These are phyloP conservation scores for Paradoxurus hermaphroditus DNA, from an alignment of 2,113 vertebrate genomes.

Conservation along the genomic window DNA sequence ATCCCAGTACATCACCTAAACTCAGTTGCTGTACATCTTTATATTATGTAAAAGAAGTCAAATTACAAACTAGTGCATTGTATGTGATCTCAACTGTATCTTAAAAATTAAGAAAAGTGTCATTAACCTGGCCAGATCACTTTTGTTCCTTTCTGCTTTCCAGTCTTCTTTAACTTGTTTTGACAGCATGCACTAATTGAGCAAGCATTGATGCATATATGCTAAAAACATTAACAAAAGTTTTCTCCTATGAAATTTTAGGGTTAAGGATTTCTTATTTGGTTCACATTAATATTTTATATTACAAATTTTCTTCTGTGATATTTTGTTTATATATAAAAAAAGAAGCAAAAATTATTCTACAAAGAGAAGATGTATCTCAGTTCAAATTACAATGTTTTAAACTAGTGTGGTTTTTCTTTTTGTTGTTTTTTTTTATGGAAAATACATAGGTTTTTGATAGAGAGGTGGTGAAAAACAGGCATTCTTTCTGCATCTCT, in stretches of 20 bases:
- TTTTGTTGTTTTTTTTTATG: background rate
- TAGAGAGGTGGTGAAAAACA: background rate
- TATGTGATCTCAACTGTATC: background rate
- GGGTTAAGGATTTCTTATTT: background rate
- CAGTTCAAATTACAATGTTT: background rate
- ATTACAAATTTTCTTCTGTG: background rate
- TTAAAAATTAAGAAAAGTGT: background rate
- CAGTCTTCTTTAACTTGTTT: background rate
- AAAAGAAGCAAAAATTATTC: background rate
- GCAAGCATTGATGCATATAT: background rate
- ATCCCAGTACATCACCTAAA: background rate
- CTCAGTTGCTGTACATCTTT: too few relatives aligned
- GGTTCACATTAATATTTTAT: background rate
- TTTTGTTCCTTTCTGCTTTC: background rate
- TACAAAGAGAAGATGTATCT: background rate
- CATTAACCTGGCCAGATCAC: background rate
- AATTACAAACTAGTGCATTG: background rate
- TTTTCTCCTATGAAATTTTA: background rate
- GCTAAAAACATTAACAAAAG: background rate
- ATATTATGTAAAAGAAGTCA: background rate
- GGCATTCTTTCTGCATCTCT: background rate
- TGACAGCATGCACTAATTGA: background rate
- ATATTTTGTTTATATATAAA: background rate
- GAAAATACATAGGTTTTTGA: background rate
- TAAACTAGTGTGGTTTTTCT: background rate